phyloP scores from a whole-genome alignment of 2,888 invertebrate species.

The Drosophila fungiperda region DNA sequence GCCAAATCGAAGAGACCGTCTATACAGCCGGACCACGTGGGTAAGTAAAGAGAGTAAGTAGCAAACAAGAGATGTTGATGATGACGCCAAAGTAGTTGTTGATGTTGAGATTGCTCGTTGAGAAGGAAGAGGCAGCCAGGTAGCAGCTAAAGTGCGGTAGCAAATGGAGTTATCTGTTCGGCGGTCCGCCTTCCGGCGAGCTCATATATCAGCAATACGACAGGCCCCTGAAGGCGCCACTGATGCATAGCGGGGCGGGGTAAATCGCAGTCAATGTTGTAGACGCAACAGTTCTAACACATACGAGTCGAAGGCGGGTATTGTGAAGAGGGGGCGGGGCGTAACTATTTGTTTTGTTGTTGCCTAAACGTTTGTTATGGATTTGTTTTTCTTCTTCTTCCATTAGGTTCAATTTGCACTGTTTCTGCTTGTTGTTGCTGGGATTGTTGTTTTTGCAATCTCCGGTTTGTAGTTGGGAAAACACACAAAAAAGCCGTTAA shows the following conservation, averaged over 20 bases:
- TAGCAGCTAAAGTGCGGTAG: slow-evolving; percentile 41
- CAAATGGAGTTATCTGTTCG: slow-evolving; percentile 67
- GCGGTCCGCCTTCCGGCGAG: slow-evolving; percentile 49
- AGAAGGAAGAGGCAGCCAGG: slow-evolving; percentile 8
- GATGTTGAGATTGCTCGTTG: background rate
- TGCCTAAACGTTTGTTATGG: slow-evolving; percentile 63
- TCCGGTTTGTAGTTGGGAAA: slow-evolving; percentile 68
- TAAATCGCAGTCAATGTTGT: slow-evolving; percentile 49
- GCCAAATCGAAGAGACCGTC: slow-evolving; percentile 89
- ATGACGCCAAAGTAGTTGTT: background rate
- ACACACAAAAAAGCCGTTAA: slow-evolving; percentile 66
- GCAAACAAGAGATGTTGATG: background rate
- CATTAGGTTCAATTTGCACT: slow-evolving; percentile 64
- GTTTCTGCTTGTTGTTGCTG: slow-evolving; percentile 21
- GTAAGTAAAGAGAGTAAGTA: slow-evolving; percentile 82
- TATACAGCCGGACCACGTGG: slow-evolving; percentile 92
- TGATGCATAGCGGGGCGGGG: slow-evolving; percentile 66
- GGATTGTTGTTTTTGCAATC: slow-evolving; percentile 66
- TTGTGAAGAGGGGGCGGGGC: slow-evolving; percentile 1
- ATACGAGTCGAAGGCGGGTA: slow-evolving; percentile 27
- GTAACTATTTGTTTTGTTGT: slow-evolving; percentile 26
- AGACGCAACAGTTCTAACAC: slow-evolving; percentile 74
- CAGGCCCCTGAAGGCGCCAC: slow-evolving; percentile 56
- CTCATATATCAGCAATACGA: slow-evolving; percentile 65
- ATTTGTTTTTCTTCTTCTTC: slow-evolving; percentile 47